phyloP scores from a whole-genome alignment of 2,113 vertebrate genomes.

The Platichthys flesus region DNA sequence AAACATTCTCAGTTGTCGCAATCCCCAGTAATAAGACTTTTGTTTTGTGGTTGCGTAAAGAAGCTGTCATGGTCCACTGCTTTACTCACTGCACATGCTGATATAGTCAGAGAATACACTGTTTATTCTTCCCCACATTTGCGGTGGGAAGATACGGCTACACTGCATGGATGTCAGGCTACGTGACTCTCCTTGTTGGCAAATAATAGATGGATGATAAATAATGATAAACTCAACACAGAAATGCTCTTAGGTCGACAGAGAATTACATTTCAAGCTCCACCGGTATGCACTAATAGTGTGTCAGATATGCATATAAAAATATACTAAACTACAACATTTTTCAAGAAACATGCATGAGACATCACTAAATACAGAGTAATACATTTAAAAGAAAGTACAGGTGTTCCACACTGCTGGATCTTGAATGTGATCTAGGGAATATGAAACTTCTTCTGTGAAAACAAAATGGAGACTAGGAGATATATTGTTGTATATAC shows the following conservation, averaged over 20 bases:
- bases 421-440: too few species aligned
- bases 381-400: too few species aligned
- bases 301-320: too few species aligned
- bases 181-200: neutral
- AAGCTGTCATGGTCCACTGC: neutral
- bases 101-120: slow-evolving; percentile 40
- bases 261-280: too few species aligned
- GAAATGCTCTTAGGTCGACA: neutral
- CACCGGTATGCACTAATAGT: too few species aligned
- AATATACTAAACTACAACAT: too few species aligned
- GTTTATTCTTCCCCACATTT: slow-evolving; percentile 29
- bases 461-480: too few species aligned
- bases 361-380: too few species aligned
- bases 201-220: neutral
- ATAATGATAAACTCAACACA: neutral
- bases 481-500: too few species aligned
- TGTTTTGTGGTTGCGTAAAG: slow-evolving; percentile 3
- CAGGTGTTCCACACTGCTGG: too few species aligned
- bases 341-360: too few species aligned
- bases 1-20: neutral
- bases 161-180: neutral
- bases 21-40: slow-evolving; percentile 14
- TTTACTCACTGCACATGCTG: slow-evolving; percentile 12
- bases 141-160: neutral
- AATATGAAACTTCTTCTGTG: too few species aligned